Evolutionary conservation across 2,797 vertebrate species (phyloP), one percentile per base, ranked within the genome.

Genomic region (Chelidonichthys spinosus): DNA sequence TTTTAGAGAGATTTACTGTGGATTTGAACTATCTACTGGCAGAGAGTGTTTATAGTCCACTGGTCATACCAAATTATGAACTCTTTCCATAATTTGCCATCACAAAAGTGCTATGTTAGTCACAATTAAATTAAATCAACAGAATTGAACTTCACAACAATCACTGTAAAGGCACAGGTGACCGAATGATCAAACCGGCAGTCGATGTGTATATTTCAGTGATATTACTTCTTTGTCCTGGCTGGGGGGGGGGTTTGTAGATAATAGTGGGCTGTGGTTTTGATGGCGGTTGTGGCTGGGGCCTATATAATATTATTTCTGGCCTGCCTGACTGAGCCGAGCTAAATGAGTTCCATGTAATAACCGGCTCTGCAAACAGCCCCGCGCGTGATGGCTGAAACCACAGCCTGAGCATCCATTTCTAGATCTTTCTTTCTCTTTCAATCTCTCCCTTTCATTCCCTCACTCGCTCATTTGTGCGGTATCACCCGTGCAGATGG

Each of bases 261-360:
- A 90, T 89, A 85, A 86, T 63, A 44, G 60, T 44, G 53, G 60
- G 76, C 71, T 7, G 68, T 86, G 69, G 83, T 74, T 69, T 77
- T 86, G 86, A 68, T 78, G 69, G 79, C 59, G 58, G 37, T 13
- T n/a, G 55, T 14, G 58, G 56, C 84, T 36, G 84, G 85, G 84
- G 76, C 76, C 86, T 81, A 81, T 87, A 74, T 85, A 78, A 87
- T 89, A 90, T 87, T 91, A 90, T 90, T 91, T 76, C 85, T 89
- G 87, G 87, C 90, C 89, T 94, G 93, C 92, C 91, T 93, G 90
- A 90, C 89, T 93, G 92, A 94, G 92, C 91, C 81, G 77, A 88
- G 87, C 90, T 92, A 92, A 93, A 93, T 90, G 88, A 93, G 88
- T 90, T 94, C 88, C 81, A 74, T 89, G 88, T 92, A 93, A 93